Percentiles rank a stretch among this genome's conserved stretches.
Conservation (phyloP, 2,113 vertebrate genomes). For the Edolisoma coerulescens region DNA sequence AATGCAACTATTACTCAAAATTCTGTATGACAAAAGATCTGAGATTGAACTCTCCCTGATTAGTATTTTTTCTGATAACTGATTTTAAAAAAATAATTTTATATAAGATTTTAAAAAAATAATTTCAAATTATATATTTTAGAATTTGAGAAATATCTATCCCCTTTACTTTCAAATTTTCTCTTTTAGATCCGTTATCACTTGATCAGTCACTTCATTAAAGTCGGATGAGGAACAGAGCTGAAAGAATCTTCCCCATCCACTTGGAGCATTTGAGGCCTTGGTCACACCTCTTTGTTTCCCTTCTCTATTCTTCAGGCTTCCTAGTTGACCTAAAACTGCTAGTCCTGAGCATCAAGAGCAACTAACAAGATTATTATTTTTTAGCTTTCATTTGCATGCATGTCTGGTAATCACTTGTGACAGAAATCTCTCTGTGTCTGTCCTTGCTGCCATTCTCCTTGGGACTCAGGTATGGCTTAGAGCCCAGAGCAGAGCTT, state of each 20-base stretch:
- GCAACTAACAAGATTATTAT: not conserved
- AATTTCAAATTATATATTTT: not conserved
- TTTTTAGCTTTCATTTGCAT: not conserved
- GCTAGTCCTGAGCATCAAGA: not conserved
- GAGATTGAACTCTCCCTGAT: not conserved
- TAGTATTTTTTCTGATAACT: not conserved
- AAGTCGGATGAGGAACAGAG: not conserved
- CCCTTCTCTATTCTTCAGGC: not conserved
- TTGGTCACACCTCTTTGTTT: not conserved
- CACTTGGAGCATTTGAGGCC: not conserved
- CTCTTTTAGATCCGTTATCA: not conserved
- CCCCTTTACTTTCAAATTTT: not conserved
- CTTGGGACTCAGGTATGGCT: not conserved
- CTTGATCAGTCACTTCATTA: not conserved
- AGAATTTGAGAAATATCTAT: not conserved
- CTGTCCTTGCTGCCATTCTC: not conserved
- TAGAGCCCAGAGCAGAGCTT: not conserved
- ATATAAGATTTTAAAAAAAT: not conserved
- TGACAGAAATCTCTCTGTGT: not conserved
- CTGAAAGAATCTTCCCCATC: not conserved
- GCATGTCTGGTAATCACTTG: not conserved
- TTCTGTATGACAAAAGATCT: not conserved
- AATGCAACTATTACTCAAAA: not conserved
- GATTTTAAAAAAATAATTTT: not conserved
- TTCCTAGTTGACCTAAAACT: not conserved